Evolutionary conservation across 2,888 invertebrate genomes (phyloP), one percentile per base, ranked within the genome.

Genomic region (Apodemia duryi): DNA sequence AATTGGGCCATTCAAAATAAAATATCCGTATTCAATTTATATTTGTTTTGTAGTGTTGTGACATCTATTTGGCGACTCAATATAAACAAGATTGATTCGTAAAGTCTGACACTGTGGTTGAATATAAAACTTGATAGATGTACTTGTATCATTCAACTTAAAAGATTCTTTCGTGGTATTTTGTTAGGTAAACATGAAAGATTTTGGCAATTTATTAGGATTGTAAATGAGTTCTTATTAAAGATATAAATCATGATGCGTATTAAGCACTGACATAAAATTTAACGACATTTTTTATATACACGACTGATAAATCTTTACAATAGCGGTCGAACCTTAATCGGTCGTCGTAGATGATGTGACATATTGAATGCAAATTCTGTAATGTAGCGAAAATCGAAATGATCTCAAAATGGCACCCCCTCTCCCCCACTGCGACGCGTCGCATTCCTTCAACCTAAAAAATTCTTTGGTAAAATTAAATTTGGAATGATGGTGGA

Each of bases 41-140:
- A 70, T 72, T 68, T 69, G 70, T 70, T 66, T 73, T 73, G 73
- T 76, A 67, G 69, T 80, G 75, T 77, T 80, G 76, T 82, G 82
- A 82, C 82, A 81, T 76, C 75, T 77, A 78, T 77, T 78, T 74
- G 72, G 73, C 71, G 70, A 71, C 75, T 75, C 75, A 74, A 76
- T 78, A 73, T 73, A 77, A 72, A 74, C 73, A 80, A 80, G 84
- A 84, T 83, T 78, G 83, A 84, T 83, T 74, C 75, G 74, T 70
- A 68, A 72, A 74, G 49, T 72, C 74, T 74, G 71, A 70, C 71
- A 73, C 67, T 70, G 66, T 32, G 63, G 70, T 61, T 51, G 60
- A 46, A 66, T 65, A 64, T 67, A 41, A 66, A 63, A 60, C 61
- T 61, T 49, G 61, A 61, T 65, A 61, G 28, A 41, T 38, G 64